These are phyloP conservation scores for Amazona vittata DNA, from an alignment of 2,113 vertebrate genomes.

Conservation along the genomic window DNA sequence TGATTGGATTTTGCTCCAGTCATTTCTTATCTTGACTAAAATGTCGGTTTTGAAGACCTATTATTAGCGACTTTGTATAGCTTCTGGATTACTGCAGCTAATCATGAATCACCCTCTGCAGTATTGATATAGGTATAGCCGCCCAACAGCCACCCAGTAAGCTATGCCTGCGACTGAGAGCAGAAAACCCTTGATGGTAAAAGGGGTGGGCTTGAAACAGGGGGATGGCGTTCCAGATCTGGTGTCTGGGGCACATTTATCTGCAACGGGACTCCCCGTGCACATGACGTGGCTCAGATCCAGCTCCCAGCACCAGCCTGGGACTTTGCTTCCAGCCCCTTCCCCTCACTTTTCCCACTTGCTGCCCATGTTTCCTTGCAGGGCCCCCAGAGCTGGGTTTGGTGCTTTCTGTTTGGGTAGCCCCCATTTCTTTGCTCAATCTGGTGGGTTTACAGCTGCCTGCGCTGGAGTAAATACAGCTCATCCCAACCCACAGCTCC, in stretches of 20 bases:
- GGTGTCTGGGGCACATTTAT: background rate
- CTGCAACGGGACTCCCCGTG: background rate
- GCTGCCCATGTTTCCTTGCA: background rate
- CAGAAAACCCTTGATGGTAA: background rate
- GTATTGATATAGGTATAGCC: conserved; percentile 61
- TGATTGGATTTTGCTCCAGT: conserved; percentile 50
- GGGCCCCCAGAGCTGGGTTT: background rate
- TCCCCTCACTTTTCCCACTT: background rate
- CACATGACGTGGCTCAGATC: background rate
- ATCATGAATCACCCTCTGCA: conserved; percentile 71
- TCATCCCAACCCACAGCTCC: background rate
- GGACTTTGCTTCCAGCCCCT: background rate
- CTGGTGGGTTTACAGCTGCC: background rate
- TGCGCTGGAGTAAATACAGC: background rate
- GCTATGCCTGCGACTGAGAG: background rate
- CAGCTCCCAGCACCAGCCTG: background rate
- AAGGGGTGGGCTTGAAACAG: background rate
- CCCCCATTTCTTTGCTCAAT: background rate
- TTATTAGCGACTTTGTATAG: conserved; percentile 65
- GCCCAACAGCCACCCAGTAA: conserved; percentile 13
- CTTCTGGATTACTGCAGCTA: conserved; percentile 66
- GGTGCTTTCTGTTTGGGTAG: background rate
- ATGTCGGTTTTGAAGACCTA: conserved; percentile 55
- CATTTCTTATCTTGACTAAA: conserved; percentile 59
- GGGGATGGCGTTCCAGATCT: background rate